Evolutionary conservation across 2,888 invertebrate species (phyloP).

Genomic region (Cosmia trapezina): DNA sequence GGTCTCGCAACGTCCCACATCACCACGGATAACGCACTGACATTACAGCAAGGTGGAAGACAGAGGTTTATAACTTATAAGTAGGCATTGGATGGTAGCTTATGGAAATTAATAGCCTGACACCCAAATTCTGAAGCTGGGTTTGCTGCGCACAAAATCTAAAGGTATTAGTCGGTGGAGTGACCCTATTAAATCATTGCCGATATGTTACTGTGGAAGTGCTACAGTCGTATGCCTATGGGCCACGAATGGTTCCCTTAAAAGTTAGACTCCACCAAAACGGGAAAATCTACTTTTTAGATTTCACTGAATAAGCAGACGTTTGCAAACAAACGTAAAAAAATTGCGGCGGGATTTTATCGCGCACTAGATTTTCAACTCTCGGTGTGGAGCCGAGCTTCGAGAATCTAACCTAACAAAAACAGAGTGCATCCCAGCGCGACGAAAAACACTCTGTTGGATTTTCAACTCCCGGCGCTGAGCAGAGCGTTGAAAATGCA

Average conservation of each 20-base stretch:
- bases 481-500: no score
- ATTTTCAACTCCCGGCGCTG: no score
- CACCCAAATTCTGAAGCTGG: background rate
- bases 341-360: no score
- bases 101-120: background rate
- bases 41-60: background rate
- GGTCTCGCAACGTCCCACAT: constrained; percentile 88
- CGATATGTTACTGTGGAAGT: background rate
- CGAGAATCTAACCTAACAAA: no score
- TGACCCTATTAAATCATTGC: background rate
- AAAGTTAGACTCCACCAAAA: background rate
- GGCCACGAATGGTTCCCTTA: background rate
- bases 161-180: background rate
- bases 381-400: no score
- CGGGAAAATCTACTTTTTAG: no score
- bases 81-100: constrained; percentile 7
- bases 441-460: no score
- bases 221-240: background rate
- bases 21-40: constrained; percentile 73
- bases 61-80: background rate
- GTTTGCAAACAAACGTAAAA: no score
- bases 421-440: no score
- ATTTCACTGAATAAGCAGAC: no score
- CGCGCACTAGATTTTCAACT: no score
- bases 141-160: background rate